Evolutionary conservation across 2,888 invertebrate species (phyloP), one percentile per base, ranked within the genome.

Genomic region (Amphipoea lucens): DNA sequence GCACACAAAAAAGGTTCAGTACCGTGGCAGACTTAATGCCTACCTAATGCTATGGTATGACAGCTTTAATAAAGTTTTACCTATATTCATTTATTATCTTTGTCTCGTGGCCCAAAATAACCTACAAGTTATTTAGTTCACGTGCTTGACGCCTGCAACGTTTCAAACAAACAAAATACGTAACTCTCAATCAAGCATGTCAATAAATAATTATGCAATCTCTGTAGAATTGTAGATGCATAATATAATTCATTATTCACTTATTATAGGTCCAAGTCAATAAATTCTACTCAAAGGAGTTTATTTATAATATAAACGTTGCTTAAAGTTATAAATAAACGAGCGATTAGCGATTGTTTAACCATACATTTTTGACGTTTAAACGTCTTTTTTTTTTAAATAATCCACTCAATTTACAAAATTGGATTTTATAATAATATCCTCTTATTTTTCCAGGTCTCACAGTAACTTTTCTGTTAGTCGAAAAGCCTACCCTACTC

Each of bases 401-500:
- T 57, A 57, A 23, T 2, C 57, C 57, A 2, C 3, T 23, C 23
- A 51, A 6, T 57, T 48, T 40, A 66, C 40, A 57, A 17, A 54
- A 63, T n/a, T 79, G 14, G 2, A 51, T 81, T 4, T 23, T 62
- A 20, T 40, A 45, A 36, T 71, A 62, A 81, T 23, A 72, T 11
- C n/a, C 42, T 78, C 51, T 60, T 36, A 51, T 83, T 85, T 77
- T 85, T 80, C 65, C 94, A 94, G 94, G 89, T 91, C 84, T 79
- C 84, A 84, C 86, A 82, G 82, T 89, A 83, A 88, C 87, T 87
- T 87, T 87, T 85, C 90, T 83, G 85, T 76, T 86, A 83, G 82
- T 83, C 84, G 88, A 89, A 90, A 91, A 91, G 89, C 90, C 89
- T 90, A 87, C 86, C 90, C 87, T 82, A 89, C 85, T 91, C 90